These are phyloP conservation scores for Amphiprion clarkii DNA, from an alignment of 2,797 vertebrate genomes.

Conservation along the genomic window DNA sequence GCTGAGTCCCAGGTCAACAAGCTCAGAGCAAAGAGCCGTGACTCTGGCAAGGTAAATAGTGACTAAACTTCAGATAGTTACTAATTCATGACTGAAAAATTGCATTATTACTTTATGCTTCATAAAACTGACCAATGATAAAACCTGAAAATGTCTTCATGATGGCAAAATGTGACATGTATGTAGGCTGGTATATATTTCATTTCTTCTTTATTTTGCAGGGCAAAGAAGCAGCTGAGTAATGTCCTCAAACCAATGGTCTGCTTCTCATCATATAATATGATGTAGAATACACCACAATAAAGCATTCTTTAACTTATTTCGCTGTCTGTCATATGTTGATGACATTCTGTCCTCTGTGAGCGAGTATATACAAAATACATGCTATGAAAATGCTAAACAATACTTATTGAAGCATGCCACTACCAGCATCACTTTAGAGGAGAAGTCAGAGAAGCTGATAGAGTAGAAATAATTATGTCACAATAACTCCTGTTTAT, in stretches of 20 bases:
- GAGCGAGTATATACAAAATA: neutral
- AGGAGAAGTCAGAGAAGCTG: too few relatives aligned
- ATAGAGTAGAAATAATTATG: neutral
- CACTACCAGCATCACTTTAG: neutral
- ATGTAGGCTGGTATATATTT: too few relatives aligned
- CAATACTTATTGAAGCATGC: neutral
- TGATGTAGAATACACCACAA: conserved; percentile 48
- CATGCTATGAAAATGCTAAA: neutral
- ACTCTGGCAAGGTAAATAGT: conserved; percentile 55
- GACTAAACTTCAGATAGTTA: neutral
- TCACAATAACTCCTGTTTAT: neutral
- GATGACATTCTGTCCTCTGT: neutral
- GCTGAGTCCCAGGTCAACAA: conserved; percentile 23
- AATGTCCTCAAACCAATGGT: conserved; percentile 1
- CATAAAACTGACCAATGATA: neutral
- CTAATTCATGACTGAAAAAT: too few relatives aligned
- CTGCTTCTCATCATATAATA: conserved; percentile 63
- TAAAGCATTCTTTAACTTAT: conserved; percentile 15
- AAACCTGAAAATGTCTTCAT: neutral
- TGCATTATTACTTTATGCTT: neutral
- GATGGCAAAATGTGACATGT: neutral
- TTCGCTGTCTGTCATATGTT: conserved; percentile 4
- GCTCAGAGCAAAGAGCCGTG: conserved; percentile 40
- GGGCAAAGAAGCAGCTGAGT: conserved; percentile 69
- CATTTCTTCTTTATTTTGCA: conserved; percentile 9